A percentile compares a stretch with the other conserved stretches of the same genome.
phyloP scores from a whole-genome alignment of 2,888 invertebrate species.

The Drosophila anomelani region DNA sequence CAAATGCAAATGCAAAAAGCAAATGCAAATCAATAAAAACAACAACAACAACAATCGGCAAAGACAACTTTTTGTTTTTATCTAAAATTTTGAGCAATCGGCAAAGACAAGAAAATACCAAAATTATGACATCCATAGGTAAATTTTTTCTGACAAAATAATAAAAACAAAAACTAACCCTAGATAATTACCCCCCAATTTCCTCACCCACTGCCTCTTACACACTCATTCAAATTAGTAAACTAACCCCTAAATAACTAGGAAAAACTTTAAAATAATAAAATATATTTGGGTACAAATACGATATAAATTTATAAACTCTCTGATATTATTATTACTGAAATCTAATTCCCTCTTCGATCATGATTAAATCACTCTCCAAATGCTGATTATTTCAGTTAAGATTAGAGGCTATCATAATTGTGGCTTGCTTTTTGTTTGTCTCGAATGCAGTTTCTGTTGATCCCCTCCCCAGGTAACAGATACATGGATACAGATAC shows the following conservation, averaged over 20 bases:
- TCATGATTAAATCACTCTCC: neutral
- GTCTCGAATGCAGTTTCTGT: constrained; percentile 14
- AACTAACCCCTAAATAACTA: neutral
- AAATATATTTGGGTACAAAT: neutral
- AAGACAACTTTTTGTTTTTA: constrained; percentile 47
- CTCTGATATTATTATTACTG: neutral
- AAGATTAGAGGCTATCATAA: constrained; percentile 6
- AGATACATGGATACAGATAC: constrained; percentile 13
- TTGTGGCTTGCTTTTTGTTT: constrained; percentile 10
- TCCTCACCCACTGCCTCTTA: neutral
- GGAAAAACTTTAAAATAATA: neutral
- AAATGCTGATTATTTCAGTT: constrained; percentile 2
- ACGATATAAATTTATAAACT: neutral
- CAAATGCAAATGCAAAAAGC: constrained; percentile 22
- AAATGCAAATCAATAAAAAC: constrained; percentile 19
- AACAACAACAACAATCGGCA: constrained; percentile 37
- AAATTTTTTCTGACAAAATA: constrained; percentile 69
- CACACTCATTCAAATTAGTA: neutral
- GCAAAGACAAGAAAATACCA: constrained; percentile 66
- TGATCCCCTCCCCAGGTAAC: constrained; percentile 1
- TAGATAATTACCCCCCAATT: neutral
- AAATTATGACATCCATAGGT: constrained; percentile 85
- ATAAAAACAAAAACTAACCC: constrained; percentile 4
- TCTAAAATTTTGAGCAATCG: constrained; percentile 65
- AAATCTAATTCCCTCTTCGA: neutral